Base-by-base conservation (phyloP, 2,888 invertebrate species). In the Oegoconia quadripuncta region DNA sequence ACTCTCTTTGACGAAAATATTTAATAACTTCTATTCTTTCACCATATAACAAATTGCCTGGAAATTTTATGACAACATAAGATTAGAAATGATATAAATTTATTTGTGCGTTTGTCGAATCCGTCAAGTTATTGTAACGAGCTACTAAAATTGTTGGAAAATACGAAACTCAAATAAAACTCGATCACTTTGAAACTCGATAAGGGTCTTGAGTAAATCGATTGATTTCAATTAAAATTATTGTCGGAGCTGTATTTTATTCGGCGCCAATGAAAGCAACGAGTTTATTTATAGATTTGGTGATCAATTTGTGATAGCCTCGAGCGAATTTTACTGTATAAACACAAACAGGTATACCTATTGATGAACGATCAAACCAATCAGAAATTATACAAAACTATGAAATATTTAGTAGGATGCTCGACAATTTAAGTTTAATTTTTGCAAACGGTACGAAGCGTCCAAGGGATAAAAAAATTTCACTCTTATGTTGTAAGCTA, bases 141-240 rank as follows among this genome's bases (percentile, higher is more conserved):
- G 39, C 42, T 42, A 34, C 29, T 20, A 22, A 39, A 42, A 45
- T 32, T 45, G 42, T 29, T 22, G 23, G 16, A 31, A 45, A 50
- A 50, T 44, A 32, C 39, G 41, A 49, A 51, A 50, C 47, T 49
- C 46, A 47, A 50, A 53, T 48, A 48, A 52, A 53, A 55, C 48
- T 55, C 48, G 47, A 37, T 43, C 50, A 40, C 37, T 44, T 48
- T 25, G 36, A 27, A 45, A 36, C 33, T 36, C 44, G 34, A 46
- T 43, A 43, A 37, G 28, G 20, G 28, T 32, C 30, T 31, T 28
- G 30, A 35, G 16, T 31, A 31, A 34, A 41, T 44, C 34, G 34
- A 46, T 46, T 36, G 37, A 39, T 18, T 41, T 25, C 34, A 44
- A 46, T 46, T 41, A 41, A 41, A 44, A 32, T 46, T 35, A 41